These are phyloP conservation scores for Archocentrus centrarchus DNA, from an alignment of 2,113 vertebrate genomes.

Conservation along the genomic window DNA sequence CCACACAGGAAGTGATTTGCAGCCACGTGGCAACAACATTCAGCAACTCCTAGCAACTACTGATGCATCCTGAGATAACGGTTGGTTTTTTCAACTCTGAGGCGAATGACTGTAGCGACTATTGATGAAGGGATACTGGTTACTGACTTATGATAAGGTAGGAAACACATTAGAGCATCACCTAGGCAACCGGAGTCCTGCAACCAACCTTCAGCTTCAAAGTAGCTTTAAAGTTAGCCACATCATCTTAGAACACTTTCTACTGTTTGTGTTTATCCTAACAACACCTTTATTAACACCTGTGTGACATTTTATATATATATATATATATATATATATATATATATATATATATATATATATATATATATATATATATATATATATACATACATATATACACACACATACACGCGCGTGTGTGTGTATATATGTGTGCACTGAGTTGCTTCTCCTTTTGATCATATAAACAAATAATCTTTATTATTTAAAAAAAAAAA, in stretches of 20 bases:
- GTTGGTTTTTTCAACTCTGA: background rate
- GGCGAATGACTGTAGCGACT: background rate
- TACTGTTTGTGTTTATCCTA: slow-evolving; percentile 1
- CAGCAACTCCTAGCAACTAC: background rate
- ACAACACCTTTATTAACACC: background rate
- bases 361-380: accelerated
- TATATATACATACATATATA: too few species aligned
- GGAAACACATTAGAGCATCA: background rate
- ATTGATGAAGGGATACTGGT: background rate
- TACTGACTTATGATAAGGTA: background rate
- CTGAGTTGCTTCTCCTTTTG: background rate
- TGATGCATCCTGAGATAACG: too few species aligned
- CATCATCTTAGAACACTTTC: background rate
- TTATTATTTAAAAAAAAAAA: too few species aligned
- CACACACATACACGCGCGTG: too few species aligned
- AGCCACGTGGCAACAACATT: background rate
- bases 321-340: too few species aligned
- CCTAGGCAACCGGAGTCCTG: background rate
- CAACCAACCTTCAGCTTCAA: background rate
- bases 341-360: too few species aligned
- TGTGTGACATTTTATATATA: background rate
- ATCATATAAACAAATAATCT: background rate
- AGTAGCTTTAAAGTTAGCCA: background rate
- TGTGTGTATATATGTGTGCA: too few species aligned
- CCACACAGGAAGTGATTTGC: background rate